Evolutionary conservation across 2,797 vertebrate genomes (phyloP).

Genomic region (Benthosema pterotum): DNA sequence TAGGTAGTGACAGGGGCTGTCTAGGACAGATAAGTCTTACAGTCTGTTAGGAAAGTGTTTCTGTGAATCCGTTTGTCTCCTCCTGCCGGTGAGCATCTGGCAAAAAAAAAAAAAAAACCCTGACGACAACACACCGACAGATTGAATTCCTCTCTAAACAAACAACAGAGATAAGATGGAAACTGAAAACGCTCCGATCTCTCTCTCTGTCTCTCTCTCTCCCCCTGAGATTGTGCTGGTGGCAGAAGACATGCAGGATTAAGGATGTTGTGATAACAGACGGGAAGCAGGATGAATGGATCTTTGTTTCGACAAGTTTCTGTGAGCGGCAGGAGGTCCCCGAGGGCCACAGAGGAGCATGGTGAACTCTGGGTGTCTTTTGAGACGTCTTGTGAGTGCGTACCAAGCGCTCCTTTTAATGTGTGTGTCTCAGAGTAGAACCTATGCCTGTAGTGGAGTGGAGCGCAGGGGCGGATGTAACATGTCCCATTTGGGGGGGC

Average conservation of each 20-base stretch:
- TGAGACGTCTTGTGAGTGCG: neutral
- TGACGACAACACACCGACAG: constrained; percentile 34
- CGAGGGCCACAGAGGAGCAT: neutral
- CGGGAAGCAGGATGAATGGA: constrained; percentile 10
- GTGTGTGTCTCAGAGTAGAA: no score
- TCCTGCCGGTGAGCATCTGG: constrained; percentile 22
- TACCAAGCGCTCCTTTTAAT: no score
- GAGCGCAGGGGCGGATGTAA: no score
- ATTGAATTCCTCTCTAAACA: constrained; percentile 46
- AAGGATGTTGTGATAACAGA: constrained; percentile 15
- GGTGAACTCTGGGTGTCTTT: neutral
- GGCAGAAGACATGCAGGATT: constrained; percentile 18
- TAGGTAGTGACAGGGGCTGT: no score
- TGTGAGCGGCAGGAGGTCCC: neutral
- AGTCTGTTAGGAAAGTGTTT: neutral
- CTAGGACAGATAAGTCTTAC: no score
- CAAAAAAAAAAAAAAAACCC: no score
- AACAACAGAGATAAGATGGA: constrained; percentile 35
- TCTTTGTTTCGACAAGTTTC: constrained; percentile 26
- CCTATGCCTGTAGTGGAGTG: no score
- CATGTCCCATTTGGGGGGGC: no score
- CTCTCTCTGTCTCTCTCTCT: neutral
- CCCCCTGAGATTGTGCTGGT: constrained; percentile 13
- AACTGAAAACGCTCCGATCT: constrained; percentile 24
- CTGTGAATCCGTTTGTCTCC: constrained; percentile 12